Conservation (phyloP, 2,888 invertebrate species). For the Lutraria lutraria region DNA sequence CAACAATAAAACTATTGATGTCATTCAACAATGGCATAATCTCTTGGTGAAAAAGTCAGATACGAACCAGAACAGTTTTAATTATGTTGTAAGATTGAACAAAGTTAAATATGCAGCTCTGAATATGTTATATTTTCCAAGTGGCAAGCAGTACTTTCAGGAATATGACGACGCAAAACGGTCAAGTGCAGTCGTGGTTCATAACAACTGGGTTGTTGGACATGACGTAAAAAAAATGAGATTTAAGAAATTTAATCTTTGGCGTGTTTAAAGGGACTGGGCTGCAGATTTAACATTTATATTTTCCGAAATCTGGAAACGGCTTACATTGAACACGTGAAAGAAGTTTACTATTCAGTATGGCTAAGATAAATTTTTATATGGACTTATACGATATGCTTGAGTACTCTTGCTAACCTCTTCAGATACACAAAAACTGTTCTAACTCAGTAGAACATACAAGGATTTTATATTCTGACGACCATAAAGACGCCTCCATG, state of each 20-base stretch:
- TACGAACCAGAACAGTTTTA: neutral
- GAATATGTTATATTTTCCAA: neutral
- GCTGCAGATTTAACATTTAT: no score
- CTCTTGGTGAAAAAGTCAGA: neutral
- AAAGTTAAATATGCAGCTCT: neutral
- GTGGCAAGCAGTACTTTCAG: neutral
- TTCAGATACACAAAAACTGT: no score
- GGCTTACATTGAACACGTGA: no score
- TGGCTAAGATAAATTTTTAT: no score
- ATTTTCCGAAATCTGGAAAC: no score
- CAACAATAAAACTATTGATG: neutral
- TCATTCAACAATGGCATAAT: slow-evolving; percentile 3
- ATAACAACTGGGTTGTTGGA: slow-evolving; percentile 14
- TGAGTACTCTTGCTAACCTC: no score
- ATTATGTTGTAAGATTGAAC: neutral
- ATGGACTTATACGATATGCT: no score
- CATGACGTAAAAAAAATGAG: neutral
- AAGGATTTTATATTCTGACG: no score
- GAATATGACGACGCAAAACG: neutral
- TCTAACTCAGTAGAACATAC: no score
- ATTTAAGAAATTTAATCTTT: neutral
- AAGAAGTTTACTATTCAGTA: no score
- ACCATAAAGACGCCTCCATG: no score
- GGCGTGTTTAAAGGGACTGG: neutral
- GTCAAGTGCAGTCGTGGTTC: neutral